A percentile compares a stretch with the other conserved stretches of the same genome.
phyloP scores from a whole-genome alignment of 2,888 invertebrate species.

The Palloptera scutellata region DNA sequence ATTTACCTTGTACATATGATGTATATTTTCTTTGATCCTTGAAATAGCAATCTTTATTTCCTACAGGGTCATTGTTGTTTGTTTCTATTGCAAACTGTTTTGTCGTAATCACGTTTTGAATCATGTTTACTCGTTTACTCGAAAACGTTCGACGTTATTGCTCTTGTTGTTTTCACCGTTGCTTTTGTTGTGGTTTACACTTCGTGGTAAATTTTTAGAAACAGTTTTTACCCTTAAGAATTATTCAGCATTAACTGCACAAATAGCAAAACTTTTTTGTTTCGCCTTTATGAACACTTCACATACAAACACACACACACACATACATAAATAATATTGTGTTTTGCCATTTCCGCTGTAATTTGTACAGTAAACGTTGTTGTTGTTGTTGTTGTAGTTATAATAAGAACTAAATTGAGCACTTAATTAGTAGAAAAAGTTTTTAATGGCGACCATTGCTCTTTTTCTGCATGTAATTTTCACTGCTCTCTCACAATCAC shows the following conservation, averaged over 20 bases:
- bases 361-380: background rate
- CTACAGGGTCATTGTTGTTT: no score
- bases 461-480: background rate
- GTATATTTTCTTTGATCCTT: no score
- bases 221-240: conserved; percentile 49
- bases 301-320: no score
- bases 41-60: no score
- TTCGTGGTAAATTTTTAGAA: conserved; percentile 37
- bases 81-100: no score
- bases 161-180: conserved; percentile 21
- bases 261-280: conserved; percentile 52
- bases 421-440: conserved; percentile 59
- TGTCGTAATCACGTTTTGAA: no score
- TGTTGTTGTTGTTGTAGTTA: background rate
- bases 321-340: conserved; percentile 42
- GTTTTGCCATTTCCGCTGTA: conserved; percentile 6
- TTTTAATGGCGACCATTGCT: conserved; percentile 55
- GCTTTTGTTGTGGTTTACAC: conserved; percentile 24
- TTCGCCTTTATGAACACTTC: no score
- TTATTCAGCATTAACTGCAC: conserved; percentile 56
- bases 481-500: background rate
- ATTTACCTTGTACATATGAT: no score
- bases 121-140: conserved; percentile 22
- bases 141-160: conserved; percentile 21
- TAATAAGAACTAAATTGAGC: conserved; percentile 53